Evolutionary conservation across 2,888 invertebrate species (phyloP), one percentile per base, ranked within the genome.

Genomic region (Cataglyphis albicans): DNA sequence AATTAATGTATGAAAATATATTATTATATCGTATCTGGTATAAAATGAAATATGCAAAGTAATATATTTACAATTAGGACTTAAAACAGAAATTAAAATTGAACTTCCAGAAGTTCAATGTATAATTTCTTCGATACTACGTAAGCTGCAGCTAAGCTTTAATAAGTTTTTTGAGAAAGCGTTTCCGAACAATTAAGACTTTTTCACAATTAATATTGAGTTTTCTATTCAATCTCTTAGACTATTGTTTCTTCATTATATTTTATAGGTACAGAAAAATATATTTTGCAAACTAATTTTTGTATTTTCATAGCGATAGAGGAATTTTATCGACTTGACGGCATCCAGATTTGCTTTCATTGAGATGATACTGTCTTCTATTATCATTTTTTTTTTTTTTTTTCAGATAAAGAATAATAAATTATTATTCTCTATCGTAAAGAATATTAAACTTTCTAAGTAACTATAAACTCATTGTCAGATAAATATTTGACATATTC

Each of bases 1-100:
- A 57, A 59, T 29, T 72, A 72, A 57, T 72, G 18, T 72, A 57
- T 25, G 72, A 72, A 72, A 72, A 72, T 72, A 72, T 59, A 59
- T 52, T 48, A 48, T 48, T 52, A 52, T 72, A 72, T 72, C 3
- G 12, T 35, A 59, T 59, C 0, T 35, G 3, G 18, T 72, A 18
- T 57, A 25, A 35, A 72, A 35, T 21, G 38, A 72, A 72, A 72
- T 72, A 55, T 10, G 25, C 25, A 25, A 72, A 70, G 59, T 59
- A 1, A 15, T 59, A 18, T 52, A 72, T 72, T 9, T 55, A 18
- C 38, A 21, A 44, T 64, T 15, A n/a, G 4, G 15, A n/a, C 41
- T 44, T 44, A 12, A 64, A 65, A n/a, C 15, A 12, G 3, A 25
- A 25, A 25, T 25, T 25, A 25, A 25, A 25, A 25, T 25, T 25